A percentile compares a stretch with the other conserved stretches of the same genome.
These are phyloP conservation scores for Nephotettix cincticeps DNA, from an alignment of 1,140 invertebrate genomes.

Conservation along the genomic window DNA sequence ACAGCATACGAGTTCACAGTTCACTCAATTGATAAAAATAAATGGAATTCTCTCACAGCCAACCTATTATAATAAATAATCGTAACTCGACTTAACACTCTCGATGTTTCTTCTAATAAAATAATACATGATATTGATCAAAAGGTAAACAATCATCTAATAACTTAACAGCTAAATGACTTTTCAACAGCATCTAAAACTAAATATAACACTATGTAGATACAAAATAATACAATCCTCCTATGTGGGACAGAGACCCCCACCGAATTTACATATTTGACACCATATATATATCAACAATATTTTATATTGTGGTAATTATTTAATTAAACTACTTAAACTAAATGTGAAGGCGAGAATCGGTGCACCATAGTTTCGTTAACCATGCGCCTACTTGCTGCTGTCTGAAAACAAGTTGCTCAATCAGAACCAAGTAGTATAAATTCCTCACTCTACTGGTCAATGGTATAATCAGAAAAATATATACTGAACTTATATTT, in stretches of 20 bases:
- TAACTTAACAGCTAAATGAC: slow-evolving; percentile 8
- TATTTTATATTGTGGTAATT: slow-evolving; percentile 1
- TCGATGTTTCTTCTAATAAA: slow-evolving; percentile 10
- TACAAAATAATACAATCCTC: slow-evolving; percentile 10
- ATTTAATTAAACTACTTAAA: not conserved
- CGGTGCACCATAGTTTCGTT: slow-evolving; percentile 8
- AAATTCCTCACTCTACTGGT: too few species aligned
- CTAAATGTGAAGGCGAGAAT: slow-evolving; percentile 10
- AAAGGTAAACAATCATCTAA: not conserved
- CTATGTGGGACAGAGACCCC: not conserved
- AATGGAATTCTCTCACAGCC: slow-evolving; percentile 21
- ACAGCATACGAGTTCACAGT: too few species aligned
- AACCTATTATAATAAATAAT: slow-evolving; percentile 21
- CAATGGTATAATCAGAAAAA: too few species aligned
- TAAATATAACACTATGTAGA: slow-evolving; percentile 8
- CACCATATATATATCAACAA: slow-evolving; percentile 18
- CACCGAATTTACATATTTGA: slow-evolving; percentile 14
- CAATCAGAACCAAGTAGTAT: too few species aligned
- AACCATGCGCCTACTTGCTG: not conserved
- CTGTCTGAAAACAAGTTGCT: too few species aligned
- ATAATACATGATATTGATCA: not conserved
- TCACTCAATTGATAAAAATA: slow-evolving; percentile 2
- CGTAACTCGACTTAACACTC: not conserved
- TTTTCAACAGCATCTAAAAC: slow-evolving; percentile 7
- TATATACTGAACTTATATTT: too few species aligned